A percentile compares a stretch with the other conserved stretches of the same genome.
Conservation (phyloP, 2,888 invertebrate genomes). For the Ecdyonurus torrentis region DNA sequence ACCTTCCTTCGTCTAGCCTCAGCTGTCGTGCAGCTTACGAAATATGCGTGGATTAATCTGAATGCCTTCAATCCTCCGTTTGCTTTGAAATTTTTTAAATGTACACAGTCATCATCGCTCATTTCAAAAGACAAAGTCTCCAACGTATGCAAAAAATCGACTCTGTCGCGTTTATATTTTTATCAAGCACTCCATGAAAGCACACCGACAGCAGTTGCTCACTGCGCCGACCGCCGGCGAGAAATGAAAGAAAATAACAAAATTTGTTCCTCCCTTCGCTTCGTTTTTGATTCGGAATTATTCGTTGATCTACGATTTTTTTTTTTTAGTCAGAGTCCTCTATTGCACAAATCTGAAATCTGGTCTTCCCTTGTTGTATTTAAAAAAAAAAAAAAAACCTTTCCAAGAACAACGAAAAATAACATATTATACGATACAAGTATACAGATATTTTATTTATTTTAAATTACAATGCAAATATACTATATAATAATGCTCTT, state of each 20-base stretch:
- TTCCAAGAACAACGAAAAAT: too few relatives aligned
- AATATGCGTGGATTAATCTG: slow-evolving; percentile 69
- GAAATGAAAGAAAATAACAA: not conserved
- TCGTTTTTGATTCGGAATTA: too few relatives aligned
- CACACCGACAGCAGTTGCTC: not conserved
- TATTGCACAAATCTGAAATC: too few relatives aligned
- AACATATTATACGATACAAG: too few relatives aligned
- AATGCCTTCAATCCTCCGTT: slow-evolving; percentile 55
- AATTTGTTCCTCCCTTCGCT: too few relatives aligned
- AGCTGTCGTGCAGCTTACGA: slow-evolving; percentile 63
- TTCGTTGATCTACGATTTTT: not conserved
- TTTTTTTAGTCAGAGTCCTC: too few relatives aligned
- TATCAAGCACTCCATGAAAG: not conserved
- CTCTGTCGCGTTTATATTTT: too few relatives aligned
- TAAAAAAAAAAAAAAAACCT: too few relatives aligned
- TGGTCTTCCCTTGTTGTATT: too few relatives aligned
- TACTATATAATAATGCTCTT: too few relatives aligned
- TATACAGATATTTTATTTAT: too few relatives aligned
- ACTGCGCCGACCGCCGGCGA: not conserved
- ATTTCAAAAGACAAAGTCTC: slow-evolving; percentile 22
- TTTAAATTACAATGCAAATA: too few relatives aligned
- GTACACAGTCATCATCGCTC: slow-evolving; percentile 58
- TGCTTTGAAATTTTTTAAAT: slow-evolving; percentile 62
- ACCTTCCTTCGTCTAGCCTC: slow-evolving; percentile 76
- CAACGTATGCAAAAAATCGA: not conserved